These are phyloP conservation scores for Deroptyus accipitrinus DNA, from an alignment of 2,113 vertebrate genomes.

Conservation along the genomic window DNA sequence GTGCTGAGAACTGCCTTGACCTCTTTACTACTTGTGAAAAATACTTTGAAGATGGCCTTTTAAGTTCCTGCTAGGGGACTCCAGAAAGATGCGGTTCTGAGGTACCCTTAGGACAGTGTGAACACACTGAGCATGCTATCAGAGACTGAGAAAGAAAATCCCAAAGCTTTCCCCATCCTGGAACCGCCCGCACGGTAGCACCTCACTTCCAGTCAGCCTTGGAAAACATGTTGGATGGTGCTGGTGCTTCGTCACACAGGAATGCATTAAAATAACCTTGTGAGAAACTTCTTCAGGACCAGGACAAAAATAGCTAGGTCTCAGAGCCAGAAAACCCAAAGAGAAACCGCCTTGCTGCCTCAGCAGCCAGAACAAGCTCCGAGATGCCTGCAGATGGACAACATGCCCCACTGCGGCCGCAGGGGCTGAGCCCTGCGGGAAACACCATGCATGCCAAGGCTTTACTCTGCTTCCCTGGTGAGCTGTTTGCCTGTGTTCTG, in stretches of 20 bases:
- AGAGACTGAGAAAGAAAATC: not conserved
- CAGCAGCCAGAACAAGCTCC: not conserved
- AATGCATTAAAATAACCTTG: not conserved
- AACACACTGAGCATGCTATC: not conserved
- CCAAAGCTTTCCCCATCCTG: not conserved
- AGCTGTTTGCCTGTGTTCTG: no score
- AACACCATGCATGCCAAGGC: accelerated
- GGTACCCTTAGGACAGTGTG: not conserved
- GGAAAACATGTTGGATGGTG: not conserved
- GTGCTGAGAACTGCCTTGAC: not conserved
- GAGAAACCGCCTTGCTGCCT: not conserved
- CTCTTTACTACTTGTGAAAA: not conserved
- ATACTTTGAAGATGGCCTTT: not conserved
- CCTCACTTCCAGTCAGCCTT: not conserved
- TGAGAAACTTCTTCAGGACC: not conserved
- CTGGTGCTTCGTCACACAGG: not conserved
- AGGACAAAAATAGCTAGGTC: not conserved
- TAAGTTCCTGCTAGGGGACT: not conserved
- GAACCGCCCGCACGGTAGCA: not conserved
- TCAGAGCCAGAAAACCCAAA: not conserved
- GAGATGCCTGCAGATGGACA: accelerated
- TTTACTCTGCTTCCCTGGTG: accelerated
- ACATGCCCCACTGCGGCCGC: accelerated
- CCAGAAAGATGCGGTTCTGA: not conserved
- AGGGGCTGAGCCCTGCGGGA: not conserved